Base-by-base conservation (phyloP, 2,113 vertebrate genomes). In the Toxostoma redivivum region DNA sequence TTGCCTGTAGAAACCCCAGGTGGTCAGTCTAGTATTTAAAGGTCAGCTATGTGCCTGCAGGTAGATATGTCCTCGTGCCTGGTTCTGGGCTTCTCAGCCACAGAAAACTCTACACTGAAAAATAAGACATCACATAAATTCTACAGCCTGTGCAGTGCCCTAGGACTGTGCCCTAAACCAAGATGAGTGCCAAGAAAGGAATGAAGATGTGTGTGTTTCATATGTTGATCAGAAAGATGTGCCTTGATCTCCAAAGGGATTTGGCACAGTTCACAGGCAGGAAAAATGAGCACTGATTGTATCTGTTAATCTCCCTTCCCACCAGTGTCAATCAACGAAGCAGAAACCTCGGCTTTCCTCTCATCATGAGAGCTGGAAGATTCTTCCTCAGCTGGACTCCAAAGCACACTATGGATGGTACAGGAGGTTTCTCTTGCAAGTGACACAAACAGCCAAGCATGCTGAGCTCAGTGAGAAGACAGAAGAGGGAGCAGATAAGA, bases 21-120 rank as follows among this genome's bases (percentile, higher is more conserved):
- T 37, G 47, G 23, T 51, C 61, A 51, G 21, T 33, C 35, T 74
- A 51, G 16, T 53, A 24, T 66, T 66, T 66, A 54, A 24, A 42
- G 48, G 16, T 51, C 48, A 71, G 44, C 35, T 72, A 0, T 15
- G 40, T 80, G 33, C 9, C 58, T 53, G 37, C 12, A 35, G 47
- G 81, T 27, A 42, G 30, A 4, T 66, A 12, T 11, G 24, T 45
- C 4, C 2, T 70, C 0, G 0, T 45, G 23, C n/a, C 25, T 81
- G 25, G 15, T 40, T 51, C 67, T 72, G 80, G 48, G 5, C 30
- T n/a, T 83, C 71, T 64, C 67, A 61, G 62, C 45, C 50, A 31
- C 5, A 45, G 35, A 15, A 30, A 66, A 22, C 15, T 35, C 30
- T 69, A 47, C 48, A 30, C 35, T 67, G 33, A 54, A 79, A 79